Conservation (phyloP, 1,140 invertebrate species). For the Heliconius melpomene region DNA sequence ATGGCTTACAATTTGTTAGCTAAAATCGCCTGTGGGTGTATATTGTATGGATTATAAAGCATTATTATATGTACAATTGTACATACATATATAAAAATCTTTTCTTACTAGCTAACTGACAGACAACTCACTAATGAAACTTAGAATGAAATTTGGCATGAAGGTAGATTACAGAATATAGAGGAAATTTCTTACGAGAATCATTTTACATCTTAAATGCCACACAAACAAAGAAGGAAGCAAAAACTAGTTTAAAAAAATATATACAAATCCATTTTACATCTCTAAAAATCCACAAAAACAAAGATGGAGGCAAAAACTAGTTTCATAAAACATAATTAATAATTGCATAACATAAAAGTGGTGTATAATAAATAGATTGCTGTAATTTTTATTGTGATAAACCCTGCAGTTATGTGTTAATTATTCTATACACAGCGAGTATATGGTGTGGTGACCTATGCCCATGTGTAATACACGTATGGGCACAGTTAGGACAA, state of each 20-base stretch:
- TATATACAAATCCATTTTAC: neutral
- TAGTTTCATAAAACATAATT: neutral
- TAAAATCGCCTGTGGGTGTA: slow-evolving; percentile 9
- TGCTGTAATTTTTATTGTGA: slow-evolving; percentile 3
- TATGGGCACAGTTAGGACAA: neutral
- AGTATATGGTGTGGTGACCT: neutral
- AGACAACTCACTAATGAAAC: neutral
- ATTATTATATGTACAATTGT: neutral
- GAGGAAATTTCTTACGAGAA: no score
- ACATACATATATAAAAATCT: no score
- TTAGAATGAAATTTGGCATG: neutral
- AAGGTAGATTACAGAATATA: no score
- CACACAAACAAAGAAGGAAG: no score
- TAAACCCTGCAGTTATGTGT: neutral
- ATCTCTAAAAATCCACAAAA: no score
- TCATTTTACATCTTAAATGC: no score
- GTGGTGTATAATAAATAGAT: neutral
- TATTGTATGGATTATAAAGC: neutral
- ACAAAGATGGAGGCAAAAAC: neutral
- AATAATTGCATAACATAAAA: neutral
- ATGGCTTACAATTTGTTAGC: slow-evolving; percentile 6
- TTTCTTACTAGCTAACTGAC: no score
- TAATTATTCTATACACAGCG: neutral
- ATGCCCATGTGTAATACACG: neutral
- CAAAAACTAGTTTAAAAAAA: neutral